Conservation (phyloP, 2,888 invertebrate species). For the Arge pagana region DNA sequence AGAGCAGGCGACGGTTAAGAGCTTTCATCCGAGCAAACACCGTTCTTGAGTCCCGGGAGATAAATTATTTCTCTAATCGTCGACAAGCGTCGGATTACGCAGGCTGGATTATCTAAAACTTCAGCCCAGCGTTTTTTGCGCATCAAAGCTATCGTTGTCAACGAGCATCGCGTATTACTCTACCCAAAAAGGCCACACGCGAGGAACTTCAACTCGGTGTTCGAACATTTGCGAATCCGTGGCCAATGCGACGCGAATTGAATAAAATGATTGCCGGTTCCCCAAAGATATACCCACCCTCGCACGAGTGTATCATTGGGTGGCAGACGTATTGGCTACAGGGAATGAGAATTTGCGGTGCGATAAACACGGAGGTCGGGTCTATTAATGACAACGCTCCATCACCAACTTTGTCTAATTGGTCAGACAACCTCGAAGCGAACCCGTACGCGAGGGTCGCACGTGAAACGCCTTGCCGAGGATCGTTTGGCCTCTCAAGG, state of each 20-base stretch:
- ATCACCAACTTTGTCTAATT: slow-evolving; percentile 6
- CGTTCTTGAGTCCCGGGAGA: slow-evolving; percentile 5
- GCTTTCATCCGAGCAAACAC: background rate
- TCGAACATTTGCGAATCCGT: background rate
- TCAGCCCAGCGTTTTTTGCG: background rate
- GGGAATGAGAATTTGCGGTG: slow-evolving; percentile 3
- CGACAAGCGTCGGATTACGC: slow-evolving; percentile 31
- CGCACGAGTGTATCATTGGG: background rate
- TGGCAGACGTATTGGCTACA: background rate
- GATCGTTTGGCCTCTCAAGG: slow-evolving; percentile 3
- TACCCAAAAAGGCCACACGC: background rate
- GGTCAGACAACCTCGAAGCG: slow-evolving; percentile 11
- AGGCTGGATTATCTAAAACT: slow-evolving; percentile 22
- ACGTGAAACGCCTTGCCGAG: slow-evolving; percentile 10
- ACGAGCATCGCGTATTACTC: background rate
- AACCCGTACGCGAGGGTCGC: slow-evolving; percentile 15
- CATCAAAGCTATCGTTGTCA: background rate
- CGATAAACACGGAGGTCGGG: background rate
- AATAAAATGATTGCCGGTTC: no score
- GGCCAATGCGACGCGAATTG: no score
- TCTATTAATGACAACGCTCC: slow-evolving; percentile 12
- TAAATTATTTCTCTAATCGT: slow-evolving; percentile 33
- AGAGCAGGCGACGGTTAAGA: background rate
- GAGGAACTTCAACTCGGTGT: background rate
- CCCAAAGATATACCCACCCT: background rate